phyloP scores from a whole-genome alignment of 2,888 invertebrate genomes.

The Polydrusus pterygomalis region DNA sequence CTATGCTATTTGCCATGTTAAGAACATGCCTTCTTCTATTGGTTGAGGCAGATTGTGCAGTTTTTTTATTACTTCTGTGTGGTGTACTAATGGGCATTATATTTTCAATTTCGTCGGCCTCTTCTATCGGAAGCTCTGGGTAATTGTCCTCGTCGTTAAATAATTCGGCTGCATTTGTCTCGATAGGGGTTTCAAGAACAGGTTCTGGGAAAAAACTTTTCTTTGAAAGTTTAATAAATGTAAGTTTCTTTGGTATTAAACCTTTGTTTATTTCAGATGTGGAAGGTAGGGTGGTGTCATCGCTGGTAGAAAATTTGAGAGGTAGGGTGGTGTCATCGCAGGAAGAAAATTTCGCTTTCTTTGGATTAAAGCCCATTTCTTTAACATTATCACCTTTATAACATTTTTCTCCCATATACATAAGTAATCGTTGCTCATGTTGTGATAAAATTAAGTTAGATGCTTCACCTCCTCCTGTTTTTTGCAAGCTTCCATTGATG shows the following conservation, averaged over 20 bases:
- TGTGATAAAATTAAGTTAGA: background rate
- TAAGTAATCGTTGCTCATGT: background rate
- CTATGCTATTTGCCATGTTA: no score
- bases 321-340: background rate
- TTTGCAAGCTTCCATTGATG: background rate
- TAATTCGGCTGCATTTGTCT: background rate
- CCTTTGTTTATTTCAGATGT: background rate
- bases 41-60: background rate
- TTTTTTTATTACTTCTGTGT: background rate
- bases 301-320: background rate
- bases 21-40: background rate
- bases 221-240: background rate
- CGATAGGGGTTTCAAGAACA: background rate
- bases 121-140: background rate
- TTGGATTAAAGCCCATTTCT: slow-evolving; percentile 5
- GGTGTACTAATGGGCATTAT: background rate
- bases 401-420: slow-evolving; percentile 2
- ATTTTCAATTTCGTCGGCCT: background rate
- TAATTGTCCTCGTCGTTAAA: background rate
- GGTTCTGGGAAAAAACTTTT: background rate
- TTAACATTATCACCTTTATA: slow-evolving; percentile 4
- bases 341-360: background rate
- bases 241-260: background rate
- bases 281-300: background rate
- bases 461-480: slow-evolving; percentile 8